Conservation (phyloP, 2,113 vertebrate species). For the Tor tambroides region DNA sequence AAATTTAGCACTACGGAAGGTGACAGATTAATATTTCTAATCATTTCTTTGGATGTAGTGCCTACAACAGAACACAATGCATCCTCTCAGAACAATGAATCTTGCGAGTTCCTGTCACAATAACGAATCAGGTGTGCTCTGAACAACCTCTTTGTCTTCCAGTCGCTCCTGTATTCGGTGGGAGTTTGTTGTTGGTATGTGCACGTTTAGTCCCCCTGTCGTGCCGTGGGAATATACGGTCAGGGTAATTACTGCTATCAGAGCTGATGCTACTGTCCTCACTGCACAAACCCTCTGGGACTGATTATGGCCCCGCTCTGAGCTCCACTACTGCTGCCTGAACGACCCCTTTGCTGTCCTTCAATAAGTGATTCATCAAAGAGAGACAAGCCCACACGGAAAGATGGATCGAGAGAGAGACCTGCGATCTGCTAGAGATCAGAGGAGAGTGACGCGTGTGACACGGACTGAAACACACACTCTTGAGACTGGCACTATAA, state of each 20-base stretch:
- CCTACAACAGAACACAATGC: background rate
- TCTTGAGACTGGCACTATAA: background rate
- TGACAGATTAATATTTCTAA: background rate
- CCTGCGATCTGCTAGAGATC: background rate
- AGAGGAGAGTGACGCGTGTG: background rate
- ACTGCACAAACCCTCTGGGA: conserved; percentile 32
- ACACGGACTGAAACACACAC: conserved; percentile 9
- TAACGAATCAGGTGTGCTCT: conserved; percentile 27
- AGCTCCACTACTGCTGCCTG: conserved; percentile 30
- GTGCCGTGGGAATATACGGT: conserved; percentile 30
- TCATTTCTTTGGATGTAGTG: background rate
- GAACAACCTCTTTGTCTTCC: background rate
- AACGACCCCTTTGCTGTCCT: conserved; percentile 14
- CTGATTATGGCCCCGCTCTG: conserved; percentile 42
- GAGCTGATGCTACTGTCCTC: conserved; percentile 29
- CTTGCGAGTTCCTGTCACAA: background rate
- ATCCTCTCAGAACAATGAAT: conserved; percentile 7
- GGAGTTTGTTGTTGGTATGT: conserved; percentile 9
- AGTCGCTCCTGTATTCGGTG: conserved; percentile 1
- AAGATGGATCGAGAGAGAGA: background rate
- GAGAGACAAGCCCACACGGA: conserved; percentile 16
- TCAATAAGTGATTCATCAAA: conserved; percentile 46
- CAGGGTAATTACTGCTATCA: conserved; percentile 52
- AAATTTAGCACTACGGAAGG: background rate
- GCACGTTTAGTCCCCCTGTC: conserved; percentile 3